phyloP scores from a whole-genome alignment of 2,888 invertebrate genomes.

The Spodoptera picta region DNA sequence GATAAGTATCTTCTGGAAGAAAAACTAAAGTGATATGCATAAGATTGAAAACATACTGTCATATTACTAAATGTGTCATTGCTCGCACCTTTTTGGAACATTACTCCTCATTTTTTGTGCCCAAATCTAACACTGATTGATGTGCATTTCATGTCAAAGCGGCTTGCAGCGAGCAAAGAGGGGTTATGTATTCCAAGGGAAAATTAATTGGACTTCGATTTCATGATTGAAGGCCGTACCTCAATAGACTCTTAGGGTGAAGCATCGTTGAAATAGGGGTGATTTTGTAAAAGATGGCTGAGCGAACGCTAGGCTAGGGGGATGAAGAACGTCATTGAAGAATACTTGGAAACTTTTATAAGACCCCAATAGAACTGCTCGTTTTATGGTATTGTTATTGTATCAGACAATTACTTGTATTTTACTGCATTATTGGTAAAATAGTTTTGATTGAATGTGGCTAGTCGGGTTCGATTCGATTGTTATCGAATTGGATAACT shows the following conservation, averaged over 20 bases:
- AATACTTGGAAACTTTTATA: slow-evolving; percentile 26
- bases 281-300: slow-evolving; percentile 29
- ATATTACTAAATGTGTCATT: slow-evolving; percentile 6
- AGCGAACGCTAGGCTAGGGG: slow-evolving; percentile 17
- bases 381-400: slow-evolving; percentile 21
- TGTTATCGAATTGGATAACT: too few species aligned
- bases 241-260: slow-evolving; percentile 36
- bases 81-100: background rate
- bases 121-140: slow-evolving; percentile 45
- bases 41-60: background rate
- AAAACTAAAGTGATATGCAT: too few species aligned
- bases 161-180: slow-evolving; percentile 12
- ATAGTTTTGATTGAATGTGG: too few species aligned
- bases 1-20: too few species aligned
- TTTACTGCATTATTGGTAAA: background rate
- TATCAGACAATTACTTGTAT: slow-evolving; percentile 24
- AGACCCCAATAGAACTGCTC: slow-evolving; percentile 11
- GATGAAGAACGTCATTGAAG: slow-evolving; percentile 24
- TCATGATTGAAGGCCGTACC: slow-evolving; percentile 31
- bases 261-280: slow-evolving; percentile 27
- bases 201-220: slow-evolving; percentile 56
- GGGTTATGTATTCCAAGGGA: slow-evolving; percentile 39
- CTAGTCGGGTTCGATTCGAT: too few species aligned
- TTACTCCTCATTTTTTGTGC: slow-evolving; percentile 10
- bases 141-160: slow-evolving; percentile 42